Conservation (phyloP, 2,113 vertebrate species). For the Electrona antarctica region DNA sequence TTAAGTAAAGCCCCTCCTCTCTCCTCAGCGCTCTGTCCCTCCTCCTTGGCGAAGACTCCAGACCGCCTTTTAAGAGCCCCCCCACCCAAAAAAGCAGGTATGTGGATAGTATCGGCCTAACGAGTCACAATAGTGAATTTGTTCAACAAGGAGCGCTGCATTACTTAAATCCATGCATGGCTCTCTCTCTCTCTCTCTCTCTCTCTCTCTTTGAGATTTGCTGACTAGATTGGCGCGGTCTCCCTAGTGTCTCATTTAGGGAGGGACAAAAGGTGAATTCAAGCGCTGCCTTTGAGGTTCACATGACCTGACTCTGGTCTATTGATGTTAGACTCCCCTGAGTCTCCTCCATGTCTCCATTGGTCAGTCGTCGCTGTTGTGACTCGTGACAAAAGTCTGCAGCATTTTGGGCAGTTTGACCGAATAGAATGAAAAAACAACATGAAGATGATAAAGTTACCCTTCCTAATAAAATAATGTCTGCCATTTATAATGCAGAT, state of each 20-base stretch:
- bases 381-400: constrained; percentile 6
- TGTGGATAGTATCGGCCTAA: constrained; percentile 78
- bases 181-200: constrained; percentile 57
- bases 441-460: not conserved
- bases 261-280: constrained; percentile 76
- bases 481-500: not conserved
- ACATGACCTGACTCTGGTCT: constrained; percentile 62
- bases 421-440: not conserved
- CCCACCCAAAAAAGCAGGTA: constrained; percentile 71
- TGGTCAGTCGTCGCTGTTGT: constrained; percentile 20
- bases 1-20: constrained; percentile 85
- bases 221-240: constrained; percentile 67
- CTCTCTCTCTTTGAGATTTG: constrained; percentile 68
- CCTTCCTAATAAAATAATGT: not conserved
- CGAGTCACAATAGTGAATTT: constrained; percentile 78
- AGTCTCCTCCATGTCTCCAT: constrained; percentile 60
- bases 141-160: constrained; percentile 76
- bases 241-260: constrained; percentile 74
- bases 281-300: constrained; percentile 71
- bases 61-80: constrained; percentile 70
- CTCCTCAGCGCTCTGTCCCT: constrained; percentile 70
- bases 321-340: constrained; percentile 61
- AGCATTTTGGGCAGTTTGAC: not conserved
- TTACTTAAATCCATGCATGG: constrained; percentile 75
- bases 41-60: constrained; percentile 79